Conservation (phyloP, 2,797 vertebrate genomes). For the Prionace glauca region DNA sequence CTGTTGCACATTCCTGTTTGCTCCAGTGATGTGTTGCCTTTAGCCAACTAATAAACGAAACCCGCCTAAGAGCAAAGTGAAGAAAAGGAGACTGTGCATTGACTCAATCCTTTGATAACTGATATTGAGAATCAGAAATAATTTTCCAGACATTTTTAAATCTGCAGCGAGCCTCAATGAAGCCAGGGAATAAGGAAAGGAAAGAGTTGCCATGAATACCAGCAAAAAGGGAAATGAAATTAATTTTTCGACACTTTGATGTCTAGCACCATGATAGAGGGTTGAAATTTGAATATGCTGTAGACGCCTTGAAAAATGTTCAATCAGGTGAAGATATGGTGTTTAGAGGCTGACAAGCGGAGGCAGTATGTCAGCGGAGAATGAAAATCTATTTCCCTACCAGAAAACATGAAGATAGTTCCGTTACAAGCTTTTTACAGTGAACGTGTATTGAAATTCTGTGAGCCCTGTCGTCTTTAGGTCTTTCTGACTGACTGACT, state of each 20-base stretch:
- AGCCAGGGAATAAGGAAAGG: not conserved
- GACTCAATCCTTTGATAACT: not conserved
- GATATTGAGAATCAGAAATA: not conserved
- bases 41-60: not conserved
- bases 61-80: not conserved
- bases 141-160: not conserved
- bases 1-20: not conserved
- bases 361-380: not conserved
- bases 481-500: conserved; percentile 16
- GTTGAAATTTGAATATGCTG: conserved; percentile 32
- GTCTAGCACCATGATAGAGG: not conserved
- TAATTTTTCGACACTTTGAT: conserved; percentile 16
- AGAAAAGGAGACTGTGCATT: not conserved
- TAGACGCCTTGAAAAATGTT: not conserved
- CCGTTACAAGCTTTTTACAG: conserved; percentile 28
- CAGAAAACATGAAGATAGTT: conserved; percentile 3
- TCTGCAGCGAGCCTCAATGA: not conserved
- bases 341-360: not conserved
- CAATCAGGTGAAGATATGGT: not conserved
- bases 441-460: conserved; percentile 19
- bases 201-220: not conserved
- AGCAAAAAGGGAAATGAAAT: not conserved
- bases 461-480: not conserved
- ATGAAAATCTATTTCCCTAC: conserved; percentile 27
- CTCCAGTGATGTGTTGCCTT: not conserved